Base-by-base conservation (phyloP, 2,888 invertebrate genomes). In the Cremastinae sp. region DNA sequence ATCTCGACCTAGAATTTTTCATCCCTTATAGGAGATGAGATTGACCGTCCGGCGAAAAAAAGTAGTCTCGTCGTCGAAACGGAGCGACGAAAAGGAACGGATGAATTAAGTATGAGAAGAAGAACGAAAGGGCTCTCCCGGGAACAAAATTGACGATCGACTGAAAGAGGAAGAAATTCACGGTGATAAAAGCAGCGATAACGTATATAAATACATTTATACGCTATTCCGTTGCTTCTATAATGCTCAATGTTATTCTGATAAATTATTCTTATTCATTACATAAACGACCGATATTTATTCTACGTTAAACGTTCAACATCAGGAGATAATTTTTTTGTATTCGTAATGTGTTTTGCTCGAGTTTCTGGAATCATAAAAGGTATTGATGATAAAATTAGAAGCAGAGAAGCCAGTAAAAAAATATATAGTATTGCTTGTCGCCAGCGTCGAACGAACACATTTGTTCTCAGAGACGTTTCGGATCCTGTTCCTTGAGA, bases 61-160 rank as follows among this genome's bases (percentile, higher is more conserved):
- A 38, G 16, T 36, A 7, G 20, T 5, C 34, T 7, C 0, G 18
- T 49, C n/a, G 20, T 28, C 28, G 7, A 22, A n/a, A 62, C n/a
- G 14, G 18, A n/a, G 49, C n/a, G 41, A 38, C 16, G 28, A 34
- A 9, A 41, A 28, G 10, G 34, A 51, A 64, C 59, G 66, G 38
- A 68, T 68, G 74, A 74, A 74, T 68, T 41, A 69, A 74, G 56
- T 62, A 49, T 41, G 36, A 22, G 61, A 59, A 18, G 8, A 49
- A 54, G 14, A 59, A n/a, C 22, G 53, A 62, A 28, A 53, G 51
- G 28, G 28, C 20, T 28, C 51, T 51, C 18, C 34, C 14, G 59
- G 20, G 68, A 68, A 47, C 4, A 1, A 18, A 47, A 47, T 9
- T 14, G 1, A 16, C 16, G 16, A 16, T 18, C 47, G 47, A 1